These are phyloP conservation scores for Trichogramma pretiosum DNA, from an alignment of 1,140 invertebrate species.

Conservation along the genomic window DNA sequence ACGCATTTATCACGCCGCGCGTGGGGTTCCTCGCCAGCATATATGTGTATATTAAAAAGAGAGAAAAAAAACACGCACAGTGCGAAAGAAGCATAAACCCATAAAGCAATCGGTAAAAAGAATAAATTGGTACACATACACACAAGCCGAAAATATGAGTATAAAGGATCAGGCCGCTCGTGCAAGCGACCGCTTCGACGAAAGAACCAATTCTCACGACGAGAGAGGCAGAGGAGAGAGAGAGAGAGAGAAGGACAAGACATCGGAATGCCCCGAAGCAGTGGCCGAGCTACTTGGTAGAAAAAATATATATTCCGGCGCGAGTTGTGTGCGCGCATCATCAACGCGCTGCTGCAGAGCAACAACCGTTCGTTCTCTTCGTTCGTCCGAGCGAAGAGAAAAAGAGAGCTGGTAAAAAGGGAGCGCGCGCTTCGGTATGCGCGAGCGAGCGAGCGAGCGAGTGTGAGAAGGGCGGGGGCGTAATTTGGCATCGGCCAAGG, in stretches of 20 bases:
- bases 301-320: too few species aligned
- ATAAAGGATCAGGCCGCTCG: background rate
- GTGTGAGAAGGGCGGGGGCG: slow-evolving; percentile 12
- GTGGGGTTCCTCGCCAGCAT: too few species aligned
- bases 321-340: too few species aligned
- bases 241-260: too few species aligned
- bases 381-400: background rate
- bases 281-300: slow-evolving; percentile 8
- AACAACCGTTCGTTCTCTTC: background rate
- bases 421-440: background rate
- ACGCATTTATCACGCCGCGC: too few species aligned
- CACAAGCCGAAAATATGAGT: background rate
- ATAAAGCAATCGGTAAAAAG: too few species aligned
- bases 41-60: too few species aligned
- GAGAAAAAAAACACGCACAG: too few species aligned
- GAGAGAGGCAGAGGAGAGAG: too few species aligned
- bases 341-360: too few species aligned
- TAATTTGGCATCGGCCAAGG: slow-evolving; percentile 21
- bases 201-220: slow-evolving; percentile 12
- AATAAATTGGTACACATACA: too few species aligned
- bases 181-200: background rate
- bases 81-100: too few species aligned
- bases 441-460: background rate
- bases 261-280: slow-evolving; percentile 1
- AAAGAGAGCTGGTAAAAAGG: background rate